Evolutionary conservation across 2,888 invertebrate species (phyloP), one percentile per base, ranked within the genome.

Genomic region (Orchestes rusci): DNA sequence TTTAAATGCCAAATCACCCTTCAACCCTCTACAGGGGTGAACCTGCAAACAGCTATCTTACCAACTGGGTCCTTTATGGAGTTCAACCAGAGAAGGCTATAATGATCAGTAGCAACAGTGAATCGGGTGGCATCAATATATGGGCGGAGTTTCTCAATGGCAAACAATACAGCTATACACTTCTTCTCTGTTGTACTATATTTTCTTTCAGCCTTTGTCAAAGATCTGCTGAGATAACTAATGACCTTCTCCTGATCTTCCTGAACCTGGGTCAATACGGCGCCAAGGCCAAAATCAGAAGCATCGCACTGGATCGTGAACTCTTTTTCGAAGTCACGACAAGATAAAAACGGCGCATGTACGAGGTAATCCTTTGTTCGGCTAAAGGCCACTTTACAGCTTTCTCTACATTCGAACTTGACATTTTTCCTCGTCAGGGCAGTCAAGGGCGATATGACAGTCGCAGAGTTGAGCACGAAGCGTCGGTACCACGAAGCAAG

Each of bases 31-130:
- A n/a, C n/a, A n/a, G n/a, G n/a, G n/a, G n/a, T n/a, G n/a, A n/a
- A n/a, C n/a, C n/a, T n/a, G n/a, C n/a, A n/a, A n/a, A n/a, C n/a
- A n/a, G n/a, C n/a, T n/a, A n/a, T n/a, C 23, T 10, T 23, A 10
- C 23, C 23, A 5, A 23, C 10, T 7, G 23, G 10, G 23, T 23
- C 23, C 10, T 23, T 23, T 7, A 23, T 23, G 10, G 23, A 23
- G 10, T n/a, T n/a, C n/a, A n/a, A n/a, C n/a, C n/a, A n/a, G n/a
- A n/a, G n/a, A n/a, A n/a, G n/a, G n/a, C n/a, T n/a, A n/a, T n/a
- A n/a, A n/a, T 51, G 49, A 19, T 54, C 50, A 1, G 54, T 54
- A 1, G 52, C 20, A 1, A 51, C 51, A 1, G 46, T 51, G 30
- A 53, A 53, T 20, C 13, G n/a, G n/a, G 33, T 23, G 4, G 39